These are phyloP conservation scores for Hippocampus comes DNA, from an alignment of 2,113 vertebrate genomes.

Conservation along the genomic window DNA sequence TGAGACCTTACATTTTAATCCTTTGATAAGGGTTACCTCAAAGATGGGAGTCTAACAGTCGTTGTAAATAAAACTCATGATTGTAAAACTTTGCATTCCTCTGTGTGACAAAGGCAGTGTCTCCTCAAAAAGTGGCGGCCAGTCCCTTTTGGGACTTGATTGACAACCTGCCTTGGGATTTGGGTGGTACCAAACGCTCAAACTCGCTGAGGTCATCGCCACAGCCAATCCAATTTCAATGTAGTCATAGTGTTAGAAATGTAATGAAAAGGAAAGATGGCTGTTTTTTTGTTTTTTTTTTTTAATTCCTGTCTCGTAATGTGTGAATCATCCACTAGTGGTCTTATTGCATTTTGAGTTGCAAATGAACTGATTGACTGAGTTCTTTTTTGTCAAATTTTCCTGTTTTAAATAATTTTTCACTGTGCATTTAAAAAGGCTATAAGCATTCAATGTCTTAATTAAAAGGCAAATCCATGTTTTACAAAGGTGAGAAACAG, in stretches of 20 bases:
- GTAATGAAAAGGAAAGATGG: background rate
- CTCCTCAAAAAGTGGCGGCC: background rate
- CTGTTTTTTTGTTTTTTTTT: background rate
- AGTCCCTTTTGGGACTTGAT: constrained; percentile 33
- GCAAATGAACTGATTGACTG: background rate
- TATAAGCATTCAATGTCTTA: no score
- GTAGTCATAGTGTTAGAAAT: background rate
- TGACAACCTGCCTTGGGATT: constrained; percentile 29
- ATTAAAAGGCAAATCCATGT: background rate
- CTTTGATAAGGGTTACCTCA: background rate
- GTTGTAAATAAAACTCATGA: background rate
- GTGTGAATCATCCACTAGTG: background rate
- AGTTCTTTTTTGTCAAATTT: no score
- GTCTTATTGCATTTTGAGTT: background rate
- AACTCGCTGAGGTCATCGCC: constrained; percentile 50
- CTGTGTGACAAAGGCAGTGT: background rate
- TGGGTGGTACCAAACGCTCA: constrained; percentile 11
- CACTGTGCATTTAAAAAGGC: no score
- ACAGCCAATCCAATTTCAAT: constrained; percentile 19
- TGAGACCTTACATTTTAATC: no score
- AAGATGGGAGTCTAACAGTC: background rate
- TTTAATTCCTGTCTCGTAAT: background rate
- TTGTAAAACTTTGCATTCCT: background rate
- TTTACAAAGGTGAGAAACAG: background rate
- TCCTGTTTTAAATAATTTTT: no score